These are phyloP conservation scores for Prochilodus magdalenae DNA, from an alignment of 2,113 vertebrate genomes.

Conservation along the genomic window DNA sequence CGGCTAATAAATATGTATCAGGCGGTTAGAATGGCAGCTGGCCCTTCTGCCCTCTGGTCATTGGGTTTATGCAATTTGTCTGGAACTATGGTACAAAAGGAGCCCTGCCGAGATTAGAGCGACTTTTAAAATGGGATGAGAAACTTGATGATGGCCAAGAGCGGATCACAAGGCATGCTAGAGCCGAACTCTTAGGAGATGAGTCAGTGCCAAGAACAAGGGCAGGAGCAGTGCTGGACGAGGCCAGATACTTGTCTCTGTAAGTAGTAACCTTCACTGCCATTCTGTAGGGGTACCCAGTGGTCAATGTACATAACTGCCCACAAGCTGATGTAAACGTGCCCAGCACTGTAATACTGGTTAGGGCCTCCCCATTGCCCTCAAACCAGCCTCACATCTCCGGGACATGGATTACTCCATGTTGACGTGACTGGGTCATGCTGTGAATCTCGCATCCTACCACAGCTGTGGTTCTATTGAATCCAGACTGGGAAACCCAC, in stretches of 20 bases:
- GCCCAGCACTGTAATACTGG: too few species aligned
- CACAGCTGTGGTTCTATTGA: too few species aligned
- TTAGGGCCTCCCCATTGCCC: too few species aligned
- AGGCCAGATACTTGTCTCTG: background rate
- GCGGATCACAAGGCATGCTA: background rate
- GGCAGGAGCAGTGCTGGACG: background rate
- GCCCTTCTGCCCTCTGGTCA: background rate
- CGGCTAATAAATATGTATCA: conserved; percentile 13
- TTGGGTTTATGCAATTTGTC: background rate
- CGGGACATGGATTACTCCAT: too few species aligned
- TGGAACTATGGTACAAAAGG: background rate
- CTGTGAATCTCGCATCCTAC: too few species aligned
- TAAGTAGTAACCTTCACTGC: too few species aligned
- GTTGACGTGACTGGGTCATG: too few species aligned
- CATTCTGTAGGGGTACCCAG: too few species aligned
- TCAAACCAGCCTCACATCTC: too few species aligned
- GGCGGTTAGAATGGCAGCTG: background rate
- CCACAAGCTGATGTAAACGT: too few species aligned
- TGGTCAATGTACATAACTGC: too few species aligned
- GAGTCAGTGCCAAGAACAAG: background rate
- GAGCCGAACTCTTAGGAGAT: background rate
- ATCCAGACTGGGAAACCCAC: too few species aligned
- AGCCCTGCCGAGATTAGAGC: background rate
- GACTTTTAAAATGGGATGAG: background rate
- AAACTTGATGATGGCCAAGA: background rate